Conservation (phyloP, 2,888 invertebrate species). For the Drosophila koepferae region DNA sequence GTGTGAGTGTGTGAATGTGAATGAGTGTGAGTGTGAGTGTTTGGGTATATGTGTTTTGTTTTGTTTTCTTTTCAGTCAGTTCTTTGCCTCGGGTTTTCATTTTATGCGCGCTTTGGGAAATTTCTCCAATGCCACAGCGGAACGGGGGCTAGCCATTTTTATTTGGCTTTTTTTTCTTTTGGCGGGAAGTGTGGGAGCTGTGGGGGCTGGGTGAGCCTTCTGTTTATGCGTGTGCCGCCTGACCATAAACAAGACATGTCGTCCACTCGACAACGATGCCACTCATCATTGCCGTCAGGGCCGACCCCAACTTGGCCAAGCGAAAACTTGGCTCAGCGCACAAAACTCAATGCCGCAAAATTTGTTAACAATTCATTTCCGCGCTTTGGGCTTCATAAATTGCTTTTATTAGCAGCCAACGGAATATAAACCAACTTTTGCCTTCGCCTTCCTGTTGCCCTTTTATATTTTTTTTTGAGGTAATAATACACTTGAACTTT, state of each 20-base stretch:
- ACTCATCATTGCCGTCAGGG: conserved; percentile 50
- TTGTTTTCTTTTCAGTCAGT: not conserved
- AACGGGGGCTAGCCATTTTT: not conserved
- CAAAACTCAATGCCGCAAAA: conserved; percentile 60
- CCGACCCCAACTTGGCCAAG: conserved; percentile 28
- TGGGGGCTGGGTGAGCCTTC: not conserved
- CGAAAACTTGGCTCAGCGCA: conserved; percentile 13
- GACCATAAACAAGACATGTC: conserved; percentile 75
- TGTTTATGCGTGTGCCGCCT: conserved; percentile 38
- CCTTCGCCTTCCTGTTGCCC: not conserved
- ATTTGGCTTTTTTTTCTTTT: not conserved
- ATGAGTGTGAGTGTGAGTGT: not conserved
- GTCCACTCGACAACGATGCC: conserved; percentile 63
- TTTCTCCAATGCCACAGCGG: conserved; percentile 66
- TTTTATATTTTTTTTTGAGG: conserved; percentile 28
- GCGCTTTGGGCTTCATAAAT: conserved; percentile 81
- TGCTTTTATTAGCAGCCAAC: conserved; percentile 76
- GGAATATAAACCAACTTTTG: conserved; percentile 58
- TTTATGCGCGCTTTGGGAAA: conserved; percentile 78
- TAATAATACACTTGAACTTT: conserved; percentile 80
- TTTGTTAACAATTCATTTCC: conserved; percentile 80
- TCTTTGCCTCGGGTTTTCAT: conserved; percentile 53
- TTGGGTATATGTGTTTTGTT: not conserved
- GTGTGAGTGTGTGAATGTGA: too few species aligned
- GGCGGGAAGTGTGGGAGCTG: too few species aligned